Evolutionary conservation across 1,140 invertebrate genomes (phyloP), one percentile per base, ranked within the genome.

Genomic region (Marisa cornuarietis): DNA sequence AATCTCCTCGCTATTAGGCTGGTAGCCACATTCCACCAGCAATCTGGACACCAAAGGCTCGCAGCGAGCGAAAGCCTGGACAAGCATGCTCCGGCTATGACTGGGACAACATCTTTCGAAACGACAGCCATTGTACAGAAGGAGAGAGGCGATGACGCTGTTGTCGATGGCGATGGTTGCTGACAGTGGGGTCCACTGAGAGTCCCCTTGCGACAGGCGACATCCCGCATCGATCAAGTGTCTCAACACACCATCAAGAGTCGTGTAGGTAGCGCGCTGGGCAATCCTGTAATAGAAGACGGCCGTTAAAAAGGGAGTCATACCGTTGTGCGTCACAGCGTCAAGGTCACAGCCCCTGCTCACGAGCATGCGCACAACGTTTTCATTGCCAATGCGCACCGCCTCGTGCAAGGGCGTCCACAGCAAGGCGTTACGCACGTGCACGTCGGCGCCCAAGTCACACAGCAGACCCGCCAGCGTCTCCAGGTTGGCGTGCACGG

Each of bases 321-420:
- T 84, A 24, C 85, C 86, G 51, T 81, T 82, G 42, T 82, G 79
- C 11, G 86, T 84, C 14, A 84, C 71, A 14, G 85, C 84, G 76
- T 89, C 86, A 16, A 88, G 82, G 71, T 88, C 82, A 71, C 87
- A 87, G 9, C 85, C 84, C 22, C 79, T 79, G 61, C 83, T 77
- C 16, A 89, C 77, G 8, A 89, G 82, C 76, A 80, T 83, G 18
- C 79, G 75, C 18, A 87, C 79, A 14, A 89, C 81, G 65, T 83
- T 83, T 65, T 88, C 86, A 78, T 88, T 88, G n/a, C 87, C 88
- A 13, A 83, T 84, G 58, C 88, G 78, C 54, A 85, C 82, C 3
- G 87, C 87, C 79, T 89, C 87, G 80, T 88, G 87, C 62, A 89
- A 63, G 18, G 88, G 87, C 16, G 87, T 87, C 86, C 87, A 88